These are phyloP conservation scores for Phylloscopus whistleri DNA, from an alignment of 2,113 vertebrate species.

Conservation along the genomic window DNA sequence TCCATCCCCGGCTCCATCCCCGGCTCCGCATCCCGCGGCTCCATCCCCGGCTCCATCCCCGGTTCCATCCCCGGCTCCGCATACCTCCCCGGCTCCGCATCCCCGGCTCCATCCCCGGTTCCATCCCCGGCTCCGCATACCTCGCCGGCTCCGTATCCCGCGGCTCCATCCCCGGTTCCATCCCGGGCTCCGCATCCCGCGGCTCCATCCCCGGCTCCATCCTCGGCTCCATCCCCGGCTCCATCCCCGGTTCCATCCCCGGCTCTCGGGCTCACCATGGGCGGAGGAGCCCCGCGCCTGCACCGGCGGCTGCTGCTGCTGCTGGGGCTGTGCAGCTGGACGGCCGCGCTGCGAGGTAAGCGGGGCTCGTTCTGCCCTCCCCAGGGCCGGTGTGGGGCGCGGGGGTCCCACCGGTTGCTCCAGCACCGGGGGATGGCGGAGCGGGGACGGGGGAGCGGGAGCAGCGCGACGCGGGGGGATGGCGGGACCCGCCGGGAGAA, in stretches of 20 bases:
- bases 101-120: no score
- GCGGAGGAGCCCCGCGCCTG: neutral
- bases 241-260: no score
- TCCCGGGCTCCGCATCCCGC: no score
- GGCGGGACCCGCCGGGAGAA: neutral
- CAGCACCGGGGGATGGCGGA: no score
- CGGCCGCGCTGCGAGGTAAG: slow-evolving; percentile 74
- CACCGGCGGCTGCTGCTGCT: slow-evolving; percentile 18
- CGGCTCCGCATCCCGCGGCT: neutral
- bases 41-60: neutral
- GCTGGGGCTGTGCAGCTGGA: slow-evolving; percentile 60
- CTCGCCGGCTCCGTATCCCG: no score
- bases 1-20: neutral
- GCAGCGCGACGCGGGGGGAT: neutral
- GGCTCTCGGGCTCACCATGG: no score
- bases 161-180: no score
- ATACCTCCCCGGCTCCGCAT: no score
- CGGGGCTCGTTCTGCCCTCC: neutral
- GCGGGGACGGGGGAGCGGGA: neutral
- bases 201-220: no score
- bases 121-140: no score
- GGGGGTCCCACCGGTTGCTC: neutral
- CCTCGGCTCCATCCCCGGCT: no score
- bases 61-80: neutral
- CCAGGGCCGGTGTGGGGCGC: rapidly evolving